phyloP scores from a whole-genome alignment of 2,888 invertebrate species.

The Caenorhabditis sulstoni region DNA sequence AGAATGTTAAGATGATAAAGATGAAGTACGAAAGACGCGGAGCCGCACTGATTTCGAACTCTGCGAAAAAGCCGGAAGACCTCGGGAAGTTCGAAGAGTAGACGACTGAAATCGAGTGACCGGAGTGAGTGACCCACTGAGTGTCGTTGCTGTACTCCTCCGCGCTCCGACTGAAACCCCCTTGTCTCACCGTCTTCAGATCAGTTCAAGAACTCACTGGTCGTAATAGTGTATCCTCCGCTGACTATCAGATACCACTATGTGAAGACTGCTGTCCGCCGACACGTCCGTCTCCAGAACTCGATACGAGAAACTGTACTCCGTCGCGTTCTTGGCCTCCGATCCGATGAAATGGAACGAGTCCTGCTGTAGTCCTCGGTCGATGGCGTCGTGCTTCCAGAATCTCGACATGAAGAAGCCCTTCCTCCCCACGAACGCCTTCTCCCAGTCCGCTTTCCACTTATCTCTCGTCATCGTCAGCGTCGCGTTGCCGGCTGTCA shows the following conservation, averaged over 20 bases:
- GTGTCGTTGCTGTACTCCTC: constrained; percentile 25
- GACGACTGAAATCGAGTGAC: constrained; percentile 34
- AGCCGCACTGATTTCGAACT: constrained; percentile 25
- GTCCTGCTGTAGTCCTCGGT: constrained; percentile 23
- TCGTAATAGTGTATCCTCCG: constrained; percentile 41
- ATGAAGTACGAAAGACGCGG: neutral
- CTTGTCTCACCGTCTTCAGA: neutral
- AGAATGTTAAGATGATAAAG: neutral
- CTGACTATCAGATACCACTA: constrained; percentile 35
- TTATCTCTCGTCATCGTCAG: constrained; percentile 39
- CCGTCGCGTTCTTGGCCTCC: constrained; percentile 28
- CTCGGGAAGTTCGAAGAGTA: constrained; percentile 20
- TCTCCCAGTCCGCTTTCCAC: constrained; percentile 39
- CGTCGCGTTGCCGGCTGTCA: constrained; percentile 38
- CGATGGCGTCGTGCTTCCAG: constrained; percentile 24
- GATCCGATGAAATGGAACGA: constrained; percentile 41
- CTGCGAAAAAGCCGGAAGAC: constrained; percentile 30
- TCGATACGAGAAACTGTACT: constrained; percentile 25
- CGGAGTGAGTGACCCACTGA: constrained; percentile 30
- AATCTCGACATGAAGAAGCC: constrained; percentile 39
- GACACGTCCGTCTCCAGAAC: constrained; percentile 25
- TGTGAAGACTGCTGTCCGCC: constrained; percentile 30
- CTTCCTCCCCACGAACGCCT: constrained; percentile 22
- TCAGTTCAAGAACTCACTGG: constrained; percentile 16
- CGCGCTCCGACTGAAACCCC: constrained; percentile 28